phyloP scores from a whole-genome alignment of 2,113 vertebrate genomes.

The Tor tambroides region DNA sequence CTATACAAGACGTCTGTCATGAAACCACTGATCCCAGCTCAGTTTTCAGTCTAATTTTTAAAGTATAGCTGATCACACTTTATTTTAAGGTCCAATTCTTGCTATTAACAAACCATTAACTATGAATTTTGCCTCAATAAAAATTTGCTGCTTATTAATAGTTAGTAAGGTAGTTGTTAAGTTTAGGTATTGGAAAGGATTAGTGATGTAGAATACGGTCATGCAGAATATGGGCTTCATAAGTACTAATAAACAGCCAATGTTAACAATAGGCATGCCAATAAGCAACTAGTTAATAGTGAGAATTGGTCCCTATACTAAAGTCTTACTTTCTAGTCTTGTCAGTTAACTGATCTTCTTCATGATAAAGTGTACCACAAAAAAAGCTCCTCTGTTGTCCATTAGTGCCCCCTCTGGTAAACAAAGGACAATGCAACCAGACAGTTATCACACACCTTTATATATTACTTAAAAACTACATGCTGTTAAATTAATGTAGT shows the following conservation, averaged over 20 bases:
- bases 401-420: constrained; percentile 70
- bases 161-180: too few relatives aligned
- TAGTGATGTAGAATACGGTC: too few relatives aligned
- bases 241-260: too few relatives aligned
- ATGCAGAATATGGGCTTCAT: too few relatives aligned
- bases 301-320: background rate
- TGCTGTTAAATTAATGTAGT: background rate
- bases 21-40: background rate
- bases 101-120: too few relatives aligned
- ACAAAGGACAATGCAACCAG: constrained; percentile 21
- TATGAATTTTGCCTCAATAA: too few relatives aligned
- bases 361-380: background rate
- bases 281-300: too few relatives aligned
- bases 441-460: background rate
- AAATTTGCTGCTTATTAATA: too few relatives aligned
- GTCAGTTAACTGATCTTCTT: background rate
- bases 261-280: too few relatives aligned
- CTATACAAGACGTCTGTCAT: background rate
- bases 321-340: background rate
- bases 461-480: background rate
- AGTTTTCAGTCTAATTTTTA: background rate
- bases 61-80: too few relatives aligned
- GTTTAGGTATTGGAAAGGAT: too few relatives aligned
- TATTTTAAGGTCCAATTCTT: too few relatives aligned
- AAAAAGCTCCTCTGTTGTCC: constrained; percentile 55